Percentiles rank a stretch among this genome's conserved stretches.
Evolutionary conservation across 1,140 invertebrate species (phyloP).

Genomic region (Zaprionus capensis): DNA sequence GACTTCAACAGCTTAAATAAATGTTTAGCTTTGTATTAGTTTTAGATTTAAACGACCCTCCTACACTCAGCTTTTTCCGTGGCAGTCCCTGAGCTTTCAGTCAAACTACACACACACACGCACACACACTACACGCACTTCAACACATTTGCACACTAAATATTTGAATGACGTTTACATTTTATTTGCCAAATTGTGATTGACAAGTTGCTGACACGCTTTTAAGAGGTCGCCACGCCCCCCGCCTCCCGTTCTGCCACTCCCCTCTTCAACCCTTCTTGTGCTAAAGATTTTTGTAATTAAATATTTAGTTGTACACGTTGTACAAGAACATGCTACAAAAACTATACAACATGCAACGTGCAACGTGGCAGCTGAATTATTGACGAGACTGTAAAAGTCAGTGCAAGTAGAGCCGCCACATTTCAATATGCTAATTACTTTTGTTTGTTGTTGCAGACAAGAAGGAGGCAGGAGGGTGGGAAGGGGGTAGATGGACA

Average conservation of each 20-base stretch:
- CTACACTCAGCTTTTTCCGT: not conserved
- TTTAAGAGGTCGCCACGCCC: conserved; percentile 37
- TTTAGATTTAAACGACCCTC: not conserved
- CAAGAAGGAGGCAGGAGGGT: no score
- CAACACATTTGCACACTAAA: conserved; percentile 56
- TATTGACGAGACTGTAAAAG: conserved; percentile 49
- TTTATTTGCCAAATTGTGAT: conserved; percentile 81
- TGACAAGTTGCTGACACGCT: conserved; percentile 78
- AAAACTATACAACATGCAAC: conserved; percentile 46
- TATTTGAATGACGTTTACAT: conserved; percentile 74
- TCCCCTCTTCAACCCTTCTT: not conserved
- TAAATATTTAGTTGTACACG: conserved; percentile 64
- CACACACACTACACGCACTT: conserved; percentile 52
- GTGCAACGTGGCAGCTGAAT: conserved; percentile 42
- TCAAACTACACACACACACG: conserved; percentile 16
- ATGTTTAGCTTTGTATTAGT: not conserved
- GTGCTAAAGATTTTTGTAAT: conserved; percentile 53
- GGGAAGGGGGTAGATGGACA: not conserved
- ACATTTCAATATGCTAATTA: conserved; percentile 80
- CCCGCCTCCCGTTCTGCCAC: no score
- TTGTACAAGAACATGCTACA: conserved; percentile 30
- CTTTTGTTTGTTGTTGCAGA: conserved; percentile 46
- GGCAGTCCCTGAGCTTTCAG: conserved; percentile 22
- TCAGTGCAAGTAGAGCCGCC: conserved; percentile 21
- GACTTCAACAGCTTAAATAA: not conserved